Percentiles rank a stretch among this genome's conserved stretches.
phyloP scores from a whole-genome alignment of 2,888 invertebrate species.

The Lydus trimaculatus region DNA sequence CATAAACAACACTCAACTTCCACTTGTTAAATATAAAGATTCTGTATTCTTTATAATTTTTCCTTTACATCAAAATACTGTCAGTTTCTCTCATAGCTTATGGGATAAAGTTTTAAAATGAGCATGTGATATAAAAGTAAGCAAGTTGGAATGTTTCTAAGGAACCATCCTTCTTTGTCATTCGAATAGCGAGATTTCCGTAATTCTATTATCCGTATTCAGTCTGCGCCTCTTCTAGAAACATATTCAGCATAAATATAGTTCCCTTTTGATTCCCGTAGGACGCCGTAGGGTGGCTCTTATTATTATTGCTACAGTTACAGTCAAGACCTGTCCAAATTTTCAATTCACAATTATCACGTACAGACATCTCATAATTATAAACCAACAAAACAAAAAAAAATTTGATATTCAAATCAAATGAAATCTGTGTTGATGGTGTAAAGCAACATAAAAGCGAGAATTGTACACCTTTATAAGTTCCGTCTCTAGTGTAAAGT shows the following conservation, averaged over 20 bases:
- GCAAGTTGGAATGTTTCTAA: constrained; percentile 49
- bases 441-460: too few relatives aligned
- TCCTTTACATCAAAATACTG: constrained; percentile 25
- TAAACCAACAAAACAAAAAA: not conserved
- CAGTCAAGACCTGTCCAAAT: constrained; percentile 53
- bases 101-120: constrained; percentile 34
- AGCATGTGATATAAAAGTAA: constrained; percentile 50
- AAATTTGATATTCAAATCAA: not conserved
- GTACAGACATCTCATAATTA: not conserved
- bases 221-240: constrained; percentile 50
- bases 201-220: constrained; percentile 55
- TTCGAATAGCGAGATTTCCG: constrained; percentile 51
- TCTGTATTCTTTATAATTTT: constrained; percentile 20
- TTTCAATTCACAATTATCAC: constrained; percentile 56
- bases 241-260: constrained; percentile 55
- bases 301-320: constrained; percentile 21
- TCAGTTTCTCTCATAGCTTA: constrained; percentile 5
- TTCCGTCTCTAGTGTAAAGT: not conserved
- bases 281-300: constrained; percentile 41
- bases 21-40: constrained; percentile 24
- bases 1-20: constrained; percentile 42
- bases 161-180: constrained; percentile 52
- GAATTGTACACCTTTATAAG: not conserved
- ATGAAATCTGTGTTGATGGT: too few relatives aligned
- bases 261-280: constrained; percentile 49